Evolutionary conservation across 2,797 vertebrate genomes (phyloP), one percentile per base, ranked within the genome.

Genomic region (Peromyscus attwateri): DNA sequence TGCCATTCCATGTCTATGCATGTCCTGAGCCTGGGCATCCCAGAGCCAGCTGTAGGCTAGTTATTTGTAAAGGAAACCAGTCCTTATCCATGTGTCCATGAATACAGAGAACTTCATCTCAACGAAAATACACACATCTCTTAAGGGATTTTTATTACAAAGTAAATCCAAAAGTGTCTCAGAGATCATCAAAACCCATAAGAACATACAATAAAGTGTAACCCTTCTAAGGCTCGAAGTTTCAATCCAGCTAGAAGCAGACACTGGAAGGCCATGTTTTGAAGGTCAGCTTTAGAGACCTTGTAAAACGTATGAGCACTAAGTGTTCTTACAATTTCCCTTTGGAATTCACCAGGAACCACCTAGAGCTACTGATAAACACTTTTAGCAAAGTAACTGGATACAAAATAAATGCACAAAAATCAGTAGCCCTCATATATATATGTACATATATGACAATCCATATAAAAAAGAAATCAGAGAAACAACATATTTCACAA

Each of bases 51-150:
- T 95, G 46, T 70, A 49, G 68, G 64, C 57, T 94, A 95, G 95
- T 94, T 95, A 95, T 95, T 95, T 96, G 80, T 49, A 94, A 87
- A 87, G 83, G 21, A 97, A 96, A 92, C 89, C 57, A 91, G 83
- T 89, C 25, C 25, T 40, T 73, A 57, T 87, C 82, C 94, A 70
- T 89, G 31, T 92, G 55, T 82, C 60, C 90, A 94, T 89, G 29
- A 92, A 91, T 80, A 95, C 52, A 93, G 66, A 96, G 91, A 87
- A 43, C 29, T 60, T 95, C 70, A 92, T 4, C 49, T 31, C 43
- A 55, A 43, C 79, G 60, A 94, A 92, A 96, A 91, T 94, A 9
- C 9, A 43, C 70, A 55, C 7, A 10, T 91, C 21, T 85, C 66
- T 82, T 93, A 11, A 91, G 88, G 73, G 37, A 66, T 23, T 25